These are phyloP conservation scores for Cheilosia vernalis DNA, from an alignment of 2,888 invertebrate genomes.

Conservation along the genomic window DNA sequence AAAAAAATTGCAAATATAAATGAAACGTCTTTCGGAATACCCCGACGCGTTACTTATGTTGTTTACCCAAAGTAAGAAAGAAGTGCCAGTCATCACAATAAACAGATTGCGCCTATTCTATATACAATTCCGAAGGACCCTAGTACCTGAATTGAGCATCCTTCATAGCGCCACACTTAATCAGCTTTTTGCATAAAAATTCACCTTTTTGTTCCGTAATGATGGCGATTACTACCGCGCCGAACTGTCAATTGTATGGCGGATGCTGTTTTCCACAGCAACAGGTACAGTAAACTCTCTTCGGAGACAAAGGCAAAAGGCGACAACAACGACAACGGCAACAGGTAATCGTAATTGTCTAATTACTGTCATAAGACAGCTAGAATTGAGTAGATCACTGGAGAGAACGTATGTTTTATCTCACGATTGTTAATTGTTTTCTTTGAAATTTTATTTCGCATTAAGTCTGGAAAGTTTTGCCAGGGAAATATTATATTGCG, in stretches of 20 bases:
- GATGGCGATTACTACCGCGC: conserved; percentile 1
- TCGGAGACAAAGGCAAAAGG: conserved; percentile 27
- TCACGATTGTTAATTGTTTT: conserved; percentile 25
- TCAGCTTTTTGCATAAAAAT: conserved; percentile 1
- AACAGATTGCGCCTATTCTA: not conserved
- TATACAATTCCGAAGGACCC: not conserved
- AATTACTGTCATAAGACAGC: conserved; percentile 45
- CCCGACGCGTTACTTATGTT: too few species aligned
- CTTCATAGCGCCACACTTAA: conserved; percentile 24
- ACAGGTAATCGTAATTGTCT: conserved; percentile 39
- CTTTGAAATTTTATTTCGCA: conserved; percentile 3
- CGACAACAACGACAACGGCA: conserved; percentile 10
- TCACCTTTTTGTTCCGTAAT: not conserved
- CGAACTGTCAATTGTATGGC: not conserved
- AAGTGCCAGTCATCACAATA: not conserved
- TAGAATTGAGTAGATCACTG: conserved; percentile 24
- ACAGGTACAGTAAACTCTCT: conserved; percentile 29
- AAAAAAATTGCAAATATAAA: too few species aligned
- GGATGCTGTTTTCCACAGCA: conserved; percentile 29
- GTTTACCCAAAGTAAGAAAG: too few species aligned
- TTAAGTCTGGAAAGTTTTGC: conserved; percentile 15
- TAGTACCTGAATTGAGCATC: not conserved
- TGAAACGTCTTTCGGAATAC: too few species aligned
- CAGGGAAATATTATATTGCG: not conserved
- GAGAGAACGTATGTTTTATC: conserved; percentile 1